Evolutionary conservation across 1,140 invertebrate genomes (phyloP), one percentile per base, ranked within the genome.

Genomic region (Calliphora vicina): DNA sequence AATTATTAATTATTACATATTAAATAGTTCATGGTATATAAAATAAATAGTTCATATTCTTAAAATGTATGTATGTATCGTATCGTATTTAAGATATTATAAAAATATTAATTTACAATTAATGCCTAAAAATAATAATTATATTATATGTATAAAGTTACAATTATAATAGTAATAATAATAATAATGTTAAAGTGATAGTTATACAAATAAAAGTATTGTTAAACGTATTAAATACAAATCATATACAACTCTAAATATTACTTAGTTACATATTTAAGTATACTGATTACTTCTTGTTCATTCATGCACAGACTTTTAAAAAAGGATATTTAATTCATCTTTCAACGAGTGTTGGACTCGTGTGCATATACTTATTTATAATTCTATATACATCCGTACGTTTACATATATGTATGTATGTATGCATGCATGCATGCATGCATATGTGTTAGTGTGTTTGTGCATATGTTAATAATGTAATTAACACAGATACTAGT

Each of bases 31-130:
- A 23, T 67, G 20, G 61, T 67, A 67, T 67, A 67, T 67, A 67
- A 67, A 67, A 67, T 67, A 67, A 67, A 67, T 67, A 67, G 61
- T 67, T 67, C 8, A 67, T 67, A 23, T 67, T 67, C 61, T 67
- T 67, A 67, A 23, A 20, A 67, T 67, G 4, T 67, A 23, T 67
- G 8, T 50, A n/a, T n/a, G n/a, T n/a, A n/a, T n/a, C n/a, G 35
- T 35, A 57, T 57, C 2, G n/a, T 57, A 25, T 67, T 67, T 20
- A 67, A 23, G 61, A 9, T 67, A 67, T 23, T 67, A 57, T 57
- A 23, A 67, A 67, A 67, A 67, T 67, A 67, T 23, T 23, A 67
- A 67, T 67, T 67, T 67, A 67, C 61, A 67, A 20, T 67, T 67
- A 67, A 67, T 67, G 25, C n/a, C 20, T 67, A 67, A 15, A 67